A percentile compares a stretch with the other conserved stretches of the same genome.
Evolutionary conservation across 2,888 invertebrate species (phyloP).

Genomic region (Ornithoptera priamus): DNA sequence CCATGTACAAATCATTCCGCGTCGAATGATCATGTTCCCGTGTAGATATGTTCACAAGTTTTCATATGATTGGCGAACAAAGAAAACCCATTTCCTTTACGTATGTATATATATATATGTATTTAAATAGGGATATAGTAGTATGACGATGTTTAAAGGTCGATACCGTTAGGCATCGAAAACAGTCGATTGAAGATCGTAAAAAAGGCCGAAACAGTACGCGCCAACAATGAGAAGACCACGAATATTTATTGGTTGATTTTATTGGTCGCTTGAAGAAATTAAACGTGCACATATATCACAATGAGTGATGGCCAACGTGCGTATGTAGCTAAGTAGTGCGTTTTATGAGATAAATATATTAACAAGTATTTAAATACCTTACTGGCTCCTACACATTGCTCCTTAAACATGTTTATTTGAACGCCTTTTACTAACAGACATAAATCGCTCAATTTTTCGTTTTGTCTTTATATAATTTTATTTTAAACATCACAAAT

Average conservation of each 20-base stretch:
- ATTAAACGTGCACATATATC: constrained; percentile 52
- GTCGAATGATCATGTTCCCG: no score
- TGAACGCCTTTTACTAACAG: not conserved
- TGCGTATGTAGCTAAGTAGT: constrained; percentile 33
- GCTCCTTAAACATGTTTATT: not conserved
- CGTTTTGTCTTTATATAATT: not conserved
- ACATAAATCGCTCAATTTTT: not conserved
- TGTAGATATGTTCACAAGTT: no score
- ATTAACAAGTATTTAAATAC: constrained; percentile 26
- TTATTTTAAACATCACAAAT: not conserved
- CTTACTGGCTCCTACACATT: constrained; percentile 7
- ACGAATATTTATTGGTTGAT: constrained; percentile 56
- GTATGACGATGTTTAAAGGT: constrained; percentile 10
- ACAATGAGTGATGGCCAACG: constrained; percentile 51
- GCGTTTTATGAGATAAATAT: constrained; percentile 26
- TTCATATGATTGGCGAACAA: no score
- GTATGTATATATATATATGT: not conserved
- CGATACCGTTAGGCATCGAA: constrained; percentile 32
- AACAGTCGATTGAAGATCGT: constrained; percentile 47
- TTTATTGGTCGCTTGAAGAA: constrained; percentile 48
- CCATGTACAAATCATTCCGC: no score
- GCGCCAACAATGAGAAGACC: constrained; percentile 51
- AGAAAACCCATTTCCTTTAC: no score
- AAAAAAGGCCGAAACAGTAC: constrained; percentile 53
- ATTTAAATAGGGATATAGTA: no score